Evolutionary conservation across 2,113 vertebrate species (phyloP), one percentile per base, ranked within the genome.

Genomic region (Clarias batrachus): DNA sequence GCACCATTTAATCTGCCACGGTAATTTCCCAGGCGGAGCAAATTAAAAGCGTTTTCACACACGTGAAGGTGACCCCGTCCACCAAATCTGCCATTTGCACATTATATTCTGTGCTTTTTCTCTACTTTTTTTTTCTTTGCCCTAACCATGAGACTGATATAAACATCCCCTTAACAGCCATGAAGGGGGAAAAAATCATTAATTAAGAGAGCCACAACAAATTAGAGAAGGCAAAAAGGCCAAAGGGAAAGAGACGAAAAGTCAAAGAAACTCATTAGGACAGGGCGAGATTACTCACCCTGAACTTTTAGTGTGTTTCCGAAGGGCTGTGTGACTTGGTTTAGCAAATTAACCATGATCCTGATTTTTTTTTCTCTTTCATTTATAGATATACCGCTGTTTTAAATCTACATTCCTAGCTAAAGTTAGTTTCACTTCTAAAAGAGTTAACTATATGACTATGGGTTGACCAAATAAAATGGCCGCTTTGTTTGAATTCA

Each of bases 141-240:
- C 93, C 91, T 95, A 93, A 95, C 95, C 94, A 94, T 92, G 85
- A 90, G 81, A 86, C 90, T 93, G 91, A 92, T 92, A 94, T 95
- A 95, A 95, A 93, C 93, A 92, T 80, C 59, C 91, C 80, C 83
- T 91, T 87, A 90, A 86, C 85, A 81, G 91, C 93, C 92, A 87
- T 93, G 93, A 94, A 94, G 93, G 92, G 16, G 33, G 33, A 37
- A 23, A n/a, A 93, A 94, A 92, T 91, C 93, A 93, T 94, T 97
- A 95, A 96, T 97, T 97, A 97, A 96, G 96, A 95, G 92, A 95
- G 92, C 94, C 93, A 91, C 94, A 94, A 94, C 93, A 95, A 96
- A 96, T 96, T 95, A 95, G 91, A 89, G 88, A 93, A 91, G 92
- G 90, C 91, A 81, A 33, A 30, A 87, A 57, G 88, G 88, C 56